A percentile compares a stretch with the other conserved stretches of the same genome.
phyloP scores from a whole-genome alignment of 2,113 vertebrate species.

The Pterocles orientalis region DNA sequence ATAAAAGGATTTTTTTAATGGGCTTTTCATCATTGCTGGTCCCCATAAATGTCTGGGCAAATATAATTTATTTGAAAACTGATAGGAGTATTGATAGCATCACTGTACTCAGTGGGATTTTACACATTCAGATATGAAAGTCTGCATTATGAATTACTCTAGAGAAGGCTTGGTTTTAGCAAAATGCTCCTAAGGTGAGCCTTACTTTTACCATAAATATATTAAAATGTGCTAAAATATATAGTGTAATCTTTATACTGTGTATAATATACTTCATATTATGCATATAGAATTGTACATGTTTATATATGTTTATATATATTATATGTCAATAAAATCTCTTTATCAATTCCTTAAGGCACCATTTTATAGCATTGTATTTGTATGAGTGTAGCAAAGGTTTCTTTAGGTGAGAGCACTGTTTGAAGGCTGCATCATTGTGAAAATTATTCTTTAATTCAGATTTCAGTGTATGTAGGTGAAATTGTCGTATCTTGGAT shows the following conservation, averaged over 20 bases:
- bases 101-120: background rate
- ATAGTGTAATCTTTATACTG: background rate
- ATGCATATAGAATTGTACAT: background rate
- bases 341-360: background rate
- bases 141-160: background rate
- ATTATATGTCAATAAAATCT: background rate
- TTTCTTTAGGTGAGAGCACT: background rate
- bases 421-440: background rate
- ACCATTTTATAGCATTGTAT: background rate
- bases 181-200: accelerated
- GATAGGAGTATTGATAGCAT: background rate
- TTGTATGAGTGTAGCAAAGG: background rate
- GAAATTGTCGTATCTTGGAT: background rate
- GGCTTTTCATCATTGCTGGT: conserved; percentile 28
- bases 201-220: background rate
- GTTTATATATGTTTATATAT: background rate
- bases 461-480: background rate
- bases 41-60: background rate
- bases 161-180: background rate
- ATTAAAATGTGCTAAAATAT: background rate
- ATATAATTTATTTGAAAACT: background rate
- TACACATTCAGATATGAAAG: background rate
- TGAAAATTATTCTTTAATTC: background rate
- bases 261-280: background rate
- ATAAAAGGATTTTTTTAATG: conserved; percentile 22